These are phyloP conservation scores for Pharmacophagus antenor DNA, from an alignment of 2,888 invertebrate species.

Conservation along the genomic window DNA sequence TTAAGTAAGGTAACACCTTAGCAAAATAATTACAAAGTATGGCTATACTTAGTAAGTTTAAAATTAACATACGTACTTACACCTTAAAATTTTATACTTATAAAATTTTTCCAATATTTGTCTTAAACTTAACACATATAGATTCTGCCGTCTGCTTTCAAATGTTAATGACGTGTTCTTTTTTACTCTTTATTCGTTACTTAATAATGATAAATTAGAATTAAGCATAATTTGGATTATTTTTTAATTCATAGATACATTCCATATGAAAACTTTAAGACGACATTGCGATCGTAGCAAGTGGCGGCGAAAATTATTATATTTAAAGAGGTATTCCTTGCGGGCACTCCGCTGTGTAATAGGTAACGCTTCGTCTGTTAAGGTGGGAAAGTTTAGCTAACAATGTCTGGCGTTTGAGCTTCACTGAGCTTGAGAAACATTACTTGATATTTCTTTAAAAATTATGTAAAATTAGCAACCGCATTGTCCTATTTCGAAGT, in stretches of 20 bases:
- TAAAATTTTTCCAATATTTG: no score
- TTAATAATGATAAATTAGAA: no score
- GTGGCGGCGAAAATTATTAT: constrained; percentile 21
- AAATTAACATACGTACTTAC: no score
- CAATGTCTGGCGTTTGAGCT: constrained; percentile 24
- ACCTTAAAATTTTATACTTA: no score
- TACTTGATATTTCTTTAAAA: not conserved
- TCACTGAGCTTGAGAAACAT: not conserved
- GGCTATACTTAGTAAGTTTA: no score
- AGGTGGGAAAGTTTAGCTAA: constrained; percentile 27
- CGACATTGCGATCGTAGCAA: not conserved
- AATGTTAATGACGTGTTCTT: no score
- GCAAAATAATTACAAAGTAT: no score
- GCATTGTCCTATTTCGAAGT: no score
- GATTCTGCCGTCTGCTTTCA: no score
- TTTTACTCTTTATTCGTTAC: no score
- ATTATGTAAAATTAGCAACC: not conserved
- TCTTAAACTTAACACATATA: no score
- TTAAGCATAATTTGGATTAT: not conserved
- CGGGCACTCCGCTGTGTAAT: constrained; percentile 22
- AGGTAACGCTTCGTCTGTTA: constrained; percentile 24
- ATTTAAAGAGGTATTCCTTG: constrained; percentile 26
- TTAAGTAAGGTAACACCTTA: no score
- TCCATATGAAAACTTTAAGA: constrained; percentile 1
- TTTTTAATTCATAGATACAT: not conserved